Percentiles rank a stretch among this genome's conserved stretches.
These are phyloP conservation scores for Sebastiscus albofasciatus DNA, from an alignment of 2,797 vertebrate species.

Conservation along the genomic window DNA sequence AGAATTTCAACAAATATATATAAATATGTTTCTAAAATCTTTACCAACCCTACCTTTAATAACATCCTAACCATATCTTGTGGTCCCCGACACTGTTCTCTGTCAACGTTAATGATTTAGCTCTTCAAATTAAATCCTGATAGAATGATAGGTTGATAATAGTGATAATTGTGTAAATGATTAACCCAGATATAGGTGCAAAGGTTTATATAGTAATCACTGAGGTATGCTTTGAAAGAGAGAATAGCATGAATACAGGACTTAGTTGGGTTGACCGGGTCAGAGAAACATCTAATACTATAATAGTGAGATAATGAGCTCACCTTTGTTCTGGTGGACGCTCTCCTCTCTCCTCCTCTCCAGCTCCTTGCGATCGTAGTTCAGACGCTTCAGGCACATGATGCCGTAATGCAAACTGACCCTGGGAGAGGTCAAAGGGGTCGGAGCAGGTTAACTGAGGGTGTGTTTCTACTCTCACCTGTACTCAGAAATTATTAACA, in stretches of 20 bases:
- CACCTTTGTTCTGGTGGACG: conserved; percentile 90
- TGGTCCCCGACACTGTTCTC: neutral
- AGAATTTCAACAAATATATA: too few relatives aligned
- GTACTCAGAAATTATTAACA: conserved; percentile 39
- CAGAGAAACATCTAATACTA: neutral
- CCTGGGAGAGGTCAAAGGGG: conserved; percentile 75
- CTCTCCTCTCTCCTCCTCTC: conserved; percentile 91
- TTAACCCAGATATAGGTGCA: neutral
- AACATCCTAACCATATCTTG: neutral
- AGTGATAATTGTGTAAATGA: neutral
- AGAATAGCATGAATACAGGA: conserved; percentile 2
- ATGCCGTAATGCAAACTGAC: conserved; percentile 95
- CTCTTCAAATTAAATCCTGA: neutral
- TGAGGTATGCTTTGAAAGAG: conserved; percentile 5
- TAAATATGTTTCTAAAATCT: too few relatives aligned
- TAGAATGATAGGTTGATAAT: neutral
- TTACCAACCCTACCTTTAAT: too few relatives aligned
- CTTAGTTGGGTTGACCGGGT: neutral
- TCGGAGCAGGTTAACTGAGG: conserved; percentile 44
- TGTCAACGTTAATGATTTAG: neutral
- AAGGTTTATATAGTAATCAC: neutral
- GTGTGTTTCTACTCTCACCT: conserved; percentile 37
- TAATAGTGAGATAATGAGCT: conserved; percentile 18
- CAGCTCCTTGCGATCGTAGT: conserved; percentile 94
- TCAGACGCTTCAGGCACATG: conserved; percentile 95